Conservation (phyloP, 2,888 invertebrate genomes). For the Panorpa germanica region DNA sequence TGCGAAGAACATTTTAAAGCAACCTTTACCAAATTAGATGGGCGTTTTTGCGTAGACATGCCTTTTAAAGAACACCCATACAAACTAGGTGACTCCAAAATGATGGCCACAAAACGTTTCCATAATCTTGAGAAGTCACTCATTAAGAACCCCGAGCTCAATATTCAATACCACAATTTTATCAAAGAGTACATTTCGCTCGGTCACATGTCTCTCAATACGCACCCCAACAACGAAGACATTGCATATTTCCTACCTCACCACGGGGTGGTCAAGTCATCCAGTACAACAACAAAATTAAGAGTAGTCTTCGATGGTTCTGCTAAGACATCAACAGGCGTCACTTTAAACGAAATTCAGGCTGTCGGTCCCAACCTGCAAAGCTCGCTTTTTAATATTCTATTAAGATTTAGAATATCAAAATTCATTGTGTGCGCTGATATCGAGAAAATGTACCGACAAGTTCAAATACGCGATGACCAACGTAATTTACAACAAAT, state of each 20-base stretch:
- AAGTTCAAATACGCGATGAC: constrained; percentile 4
- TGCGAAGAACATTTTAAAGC: background rate
- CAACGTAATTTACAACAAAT: constrained; percentile 10
- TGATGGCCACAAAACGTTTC: background rate
- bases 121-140: constrained; percentile 4
- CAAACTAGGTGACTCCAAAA: constrained; percentile 1
- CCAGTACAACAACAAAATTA: constrained; percentile 9
- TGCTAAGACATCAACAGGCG: constrained; percentile 11
- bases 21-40: background rate
- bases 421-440: constrained; percentile 12
- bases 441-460: constrained; percentile 10
- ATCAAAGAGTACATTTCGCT: constrained; percentile 4
- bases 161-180: constrained; percentile 3
- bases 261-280: constrained; percentile 6
- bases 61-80: background rate
- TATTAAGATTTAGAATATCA: constrained; percentile 11
- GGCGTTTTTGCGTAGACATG: constrained; percentile 3
- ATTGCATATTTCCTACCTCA: constrained; percentile 9
- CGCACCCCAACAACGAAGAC: too few species aligned
- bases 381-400: constrained; percentile 13
- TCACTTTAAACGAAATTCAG: constrained; percentile 15
- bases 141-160: background rate
- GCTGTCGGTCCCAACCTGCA: constrained; percentile 15
- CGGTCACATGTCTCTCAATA: constrained; percentile 6
- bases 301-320: constrained; percentile 11